Conservation (phyloP, 2,888 invertebrate species). For the Miltochrista miniata region DNA sequence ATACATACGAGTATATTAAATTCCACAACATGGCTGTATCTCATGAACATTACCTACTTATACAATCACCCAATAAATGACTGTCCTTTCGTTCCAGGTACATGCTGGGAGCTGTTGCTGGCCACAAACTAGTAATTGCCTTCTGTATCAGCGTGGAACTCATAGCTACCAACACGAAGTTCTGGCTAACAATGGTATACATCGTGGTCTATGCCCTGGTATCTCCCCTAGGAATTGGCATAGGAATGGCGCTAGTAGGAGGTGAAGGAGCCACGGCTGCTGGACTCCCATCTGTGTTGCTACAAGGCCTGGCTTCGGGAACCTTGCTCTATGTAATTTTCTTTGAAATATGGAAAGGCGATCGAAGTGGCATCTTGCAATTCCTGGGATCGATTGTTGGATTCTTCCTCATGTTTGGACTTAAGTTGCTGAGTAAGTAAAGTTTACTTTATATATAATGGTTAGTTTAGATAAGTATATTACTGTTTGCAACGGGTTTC, state of each 20-base stretch:
- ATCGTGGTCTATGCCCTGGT: conserved; percentile 90
- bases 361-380: conserved; percentile 85
- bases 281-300: conserved; percentile 85
- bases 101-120: conserved; percentile 92
- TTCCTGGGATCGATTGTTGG: conserved; percentile 87
- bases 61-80: too few species aligned
- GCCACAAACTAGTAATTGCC: conserved; percentile 93
- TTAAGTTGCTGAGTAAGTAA: conserved; percentile 85
- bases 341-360: conserved; percentile 92
- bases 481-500: too few species aligned
- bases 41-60: too few species aligned
- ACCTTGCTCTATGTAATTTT: conserved; percentile 98
- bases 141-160: conserved; percentile 95
- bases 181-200: conserved; percentile 85
- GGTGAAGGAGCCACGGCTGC: conserved; percentile 82
- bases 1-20: too few species aligned
- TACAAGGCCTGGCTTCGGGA: conserved; percentile 95
- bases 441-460: background rate
- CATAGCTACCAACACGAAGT: conserved; percentile 87
- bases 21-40: too few species aligned
- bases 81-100: conserved; percentile 76
- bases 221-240: conserved; percentile 91
- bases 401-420: conserved; percentile 88
- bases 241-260: conserved; percentile 87
- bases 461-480: too few species aligned